A percentile compares a stretch with the other conserved stretches of the same genome.
Conservation (phyloP, 2,888 invertebrate genomes). For the Mylabris sibirica region DNA sequence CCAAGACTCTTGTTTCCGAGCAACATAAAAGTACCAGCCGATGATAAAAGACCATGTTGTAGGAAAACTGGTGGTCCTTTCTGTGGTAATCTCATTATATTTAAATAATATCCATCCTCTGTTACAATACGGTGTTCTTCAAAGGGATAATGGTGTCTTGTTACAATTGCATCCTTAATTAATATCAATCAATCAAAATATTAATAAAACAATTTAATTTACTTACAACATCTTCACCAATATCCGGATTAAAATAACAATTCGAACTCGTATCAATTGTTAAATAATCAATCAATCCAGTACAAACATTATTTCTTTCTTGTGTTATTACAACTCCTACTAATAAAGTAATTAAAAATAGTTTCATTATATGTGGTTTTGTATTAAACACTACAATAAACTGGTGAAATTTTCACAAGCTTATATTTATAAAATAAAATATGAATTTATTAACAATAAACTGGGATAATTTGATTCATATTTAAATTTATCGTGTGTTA, state of each 20-base stretch:
- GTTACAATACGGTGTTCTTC: not conserved
- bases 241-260: constrained; percentile 16
- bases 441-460: not conserved
- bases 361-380: not conserved
- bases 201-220: not conserved
- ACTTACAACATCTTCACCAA: constrained; percentile 12
- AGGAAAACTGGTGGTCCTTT: constrained; percentile 6
- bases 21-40: not conserved
- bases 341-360: not conserved
- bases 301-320: constrained; percentile 14
- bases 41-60: not conserved
- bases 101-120: constrained; percentile 11
- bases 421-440: not conserved
- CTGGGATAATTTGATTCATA: not conserved
- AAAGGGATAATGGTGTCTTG: constrained; percentile 8
- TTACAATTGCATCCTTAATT: constrained; percentile 8
- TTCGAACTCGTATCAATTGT: not conserved
- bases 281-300: constrained; percentile 9
- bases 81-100: constrained; percentile 13
- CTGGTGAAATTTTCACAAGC: not conserved
- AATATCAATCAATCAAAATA: not conserved
- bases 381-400: not conserved
- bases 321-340: not conserved
- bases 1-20: constrained; percentile 8
- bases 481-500: not conserved